Evolutionary conservation across 2,888 invertebrate species (phyloP), one percentile per base, ranked within the genome.

Genomic region (Drosophila kuntzei): DNA sequence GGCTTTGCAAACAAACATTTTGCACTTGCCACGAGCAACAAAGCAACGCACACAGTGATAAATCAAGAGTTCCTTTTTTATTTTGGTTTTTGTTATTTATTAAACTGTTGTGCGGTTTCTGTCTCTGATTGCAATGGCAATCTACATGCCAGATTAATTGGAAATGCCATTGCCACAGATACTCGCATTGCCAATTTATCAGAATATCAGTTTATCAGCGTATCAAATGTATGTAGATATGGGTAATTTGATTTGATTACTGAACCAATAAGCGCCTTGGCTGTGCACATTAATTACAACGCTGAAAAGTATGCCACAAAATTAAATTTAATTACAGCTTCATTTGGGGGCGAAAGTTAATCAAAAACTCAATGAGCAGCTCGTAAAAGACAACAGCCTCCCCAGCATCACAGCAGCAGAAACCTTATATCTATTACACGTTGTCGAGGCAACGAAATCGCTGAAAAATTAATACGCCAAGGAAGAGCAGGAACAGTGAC

Each of bases 321-420:
- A 86, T 86, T 84, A 72, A 88, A 89, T 89, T 89, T 86, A 83
- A 89, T 89, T 87, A 87, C 79, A 72, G 74, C 86, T 81, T 79
- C 73, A 85, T 85, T 87, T 85, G 53, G 61, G 66, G 62, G 62
- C 49, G 58, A 83, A 87, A 87, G 83, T 85, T 87, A 87, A 87
- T 87, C 88, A 88, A 87, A 85, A 86, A 75, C 79, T 73, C 87
- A 82, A 85, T 84, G 82, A 85, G 85, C 71, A 85, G 77, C 75
- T 79, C 77, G 75, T 86, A 84, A 86, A 81, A 84, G 62, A 63
- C 80, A 74, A 66, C 70, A 67, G 50, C 53, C 32, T 22, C 22
- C 50, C 43, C 9, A 16, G 16, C n/a, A 16, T 44, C 34, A 2
- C 16, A 36, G 11, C 36, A 22, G 37, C 18, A 47, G 22, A 37